Conservation (phyloP, 2,113 vertebrate genomes). For the Glaucomys volans region DNA sequence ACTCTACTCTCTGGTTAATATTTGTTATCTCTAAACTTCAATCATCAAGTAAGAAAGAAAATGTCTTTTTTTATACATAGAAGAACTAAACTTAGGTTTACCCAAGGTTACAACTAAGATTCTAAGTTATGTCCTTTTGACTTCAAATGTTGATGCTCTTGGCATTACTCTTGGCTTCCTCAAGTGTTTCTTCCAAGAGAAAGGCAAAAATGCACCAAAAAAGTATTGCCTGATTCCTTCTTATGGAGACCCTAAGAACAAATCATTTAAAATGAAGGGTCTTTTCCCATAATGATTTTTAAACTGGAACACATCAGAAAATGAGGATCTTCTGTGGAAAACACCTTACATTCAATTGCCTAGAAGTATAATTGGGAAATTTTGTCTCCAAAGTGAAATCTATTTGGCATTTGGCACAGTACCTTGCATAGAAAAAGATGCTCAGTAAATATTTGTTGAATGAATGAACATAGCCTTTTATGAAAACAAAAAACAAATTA, state of each 20-base stretch:
- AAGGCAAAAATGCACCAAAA: background rate
- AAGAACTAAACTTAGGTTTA: background rate
- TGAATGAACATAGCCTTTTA: background rate
- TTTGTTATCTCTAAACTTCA: background rate
- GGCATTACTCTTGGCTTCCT: background rate
- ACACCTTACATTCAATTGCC: background rate
- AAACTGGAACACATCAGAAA: background rate
- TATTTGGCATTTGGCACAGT: background rate
- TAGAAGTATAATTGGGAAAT: background rate
- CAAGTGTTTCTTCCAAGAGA: background rate
- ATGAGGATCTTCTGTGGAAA: background rate
- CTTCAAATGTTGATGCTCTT: background rate
- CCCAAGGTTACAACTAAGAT: background rate
- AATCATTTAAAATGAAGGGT: background rate
- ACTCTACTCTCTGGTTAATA: background rate
- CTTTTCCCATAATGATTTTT: background rate
- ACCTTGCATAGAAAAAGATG: background rate
- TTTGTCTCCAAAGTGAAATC: background rate
- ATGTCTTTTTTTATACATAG: background rate
- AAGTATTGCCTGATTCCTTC: background rate
- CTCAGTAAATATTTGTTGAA: background rate
- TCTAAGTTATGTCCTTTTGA: background rate
- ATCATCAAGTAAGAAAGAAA: background rate
- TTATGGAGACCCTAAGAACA: background rate
- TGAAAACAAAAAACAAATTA: background rate